Conservation (phyloP, 2,797 vertebrate genomes). For the Pangasius djambal region DNA sequence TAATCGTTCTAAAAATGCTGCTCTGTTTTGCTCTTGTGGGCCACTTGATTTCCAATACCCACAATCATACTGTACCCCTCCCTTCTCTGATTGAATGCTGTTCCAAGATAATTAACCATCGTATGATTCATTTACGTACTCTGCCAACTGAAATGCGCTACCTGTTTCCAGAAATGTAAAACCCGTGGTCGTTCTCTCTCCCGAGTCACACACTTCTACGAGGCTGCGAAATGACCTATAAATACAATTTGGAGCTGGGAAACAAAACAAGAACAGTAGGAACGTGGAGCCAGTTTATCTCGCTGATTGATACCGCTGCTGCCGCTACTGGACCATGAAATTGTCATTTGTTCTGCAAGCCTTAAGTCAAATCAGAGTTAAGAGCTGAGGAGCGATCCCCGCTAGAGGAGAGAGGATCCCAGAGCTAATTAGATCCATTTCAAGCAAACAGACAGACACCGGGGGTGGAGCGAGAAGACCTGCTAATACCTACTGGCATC, state of each 20-base stretch:
- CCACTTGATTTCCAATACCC: constrained; percentile 29
- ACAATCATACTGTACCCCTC: constrained; percentile 44
- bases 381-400: constrained; percentile 69
- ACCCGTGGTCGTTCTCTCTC: constrained; percentile 58
- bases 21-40: constrained; percentile 18
- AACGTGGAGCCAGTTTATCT: constrained; percentile 72
- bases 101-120: constrained; percentile 62
- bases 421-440: constrained; percentile 74
- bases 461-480: constrained; percentile 47
- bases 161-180: constrained; percentile 57
- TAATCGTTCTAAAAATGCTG: not conserved
- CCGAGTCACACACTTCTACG: constrained; percentile 60
- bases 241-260: constrained; percentile 67
- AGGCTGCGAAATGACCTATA: constrained; percentile 67
- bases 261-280: constrained; percentile 71
- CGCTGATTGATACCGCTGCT: constrained; percentile 68
- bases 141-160: constrained; percentile 57
- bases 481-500: constrained; percentile 55
- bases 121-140: constrained; percentile 61
- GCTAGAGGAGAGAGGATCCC: constrained; percentile 69
- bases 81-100: constrained; percentile 54
- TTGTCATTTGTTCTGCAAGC: constrained; percentile 81
- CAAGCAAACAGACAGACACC: constrained; percentile 59
- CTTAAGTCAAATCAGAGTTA: constrained; percentile 77
- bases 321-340: constrained; percentile 76